Percentiles rank a stretch among this genome's conserved stretches.
Evolutionary conservation across 2,888 invertebrate genomes (phyloP).

Genomic region (Spodoptera littoralis): DNA sequence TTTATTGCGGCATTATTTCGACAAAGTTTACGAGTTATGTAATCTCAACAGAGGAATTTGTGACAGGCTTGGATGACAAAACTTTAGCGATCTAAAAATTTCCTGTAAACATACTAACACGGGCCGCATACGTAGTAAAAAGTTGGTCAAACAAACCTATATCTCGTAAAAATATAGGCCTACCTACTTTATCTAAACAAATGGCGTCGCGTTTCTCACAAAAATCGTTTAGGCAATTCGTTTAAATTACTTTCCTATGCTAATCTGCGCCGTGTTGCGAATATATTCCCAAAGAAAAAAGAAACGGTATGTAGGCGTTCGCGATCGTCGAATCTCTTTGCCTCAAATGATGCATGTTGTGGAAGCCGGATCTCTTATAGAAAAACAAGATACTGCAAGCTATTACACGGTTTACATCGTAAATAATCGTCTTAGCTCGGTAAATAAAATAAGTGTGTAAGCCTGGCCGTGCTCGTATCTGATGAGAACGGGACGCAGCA

Average conservation of each 20-base stretch:
- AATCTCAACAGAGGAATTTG: slow-evolving; percentile 68
- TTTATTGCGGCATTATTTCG: slow-evolving; percentile 71
- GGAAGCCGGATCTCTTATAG: slow-evolving; percentile 72
- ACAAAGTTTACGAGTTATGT: slow-evolving; percentile 68
- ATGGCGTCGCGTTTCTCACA: slow-evolving; percentile 76
- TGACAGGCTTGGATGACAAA: slow-evolving; percentile 63
- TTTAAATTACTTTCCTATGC: slow-evolving; percentile 86
- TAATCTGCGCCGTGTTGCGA: slow-evolving; percentile 81
- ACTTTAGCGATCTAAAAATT: slow-evolving; percentile 61
- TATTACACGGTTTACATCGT: slow-evolving; percentile 84
- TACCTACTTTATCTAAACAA: slow-evolving; percentile 74
- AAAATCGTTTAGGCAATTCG: slow-evolving; percentile 85
- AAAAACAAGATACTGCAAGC: slow-evolving; percentile 82
- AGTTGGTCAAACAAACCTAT: slow-evolving; percentile 62
- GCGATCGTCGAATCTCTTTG: slow-evolving; percentile 71
- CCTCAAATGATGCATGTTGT: slow-evolving; percentile 80
- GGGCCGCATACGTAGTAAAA: slow-evolving; percentile 54
- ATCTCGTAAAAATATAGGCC: slow-evolving; percentile 64
- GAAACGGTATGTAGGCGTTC: slow-evolving; percentile 68
- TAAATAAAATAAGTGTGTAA: slow-evolving; percentile 86
- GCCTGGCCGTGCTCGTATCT: slow-evolving; percentile 80
- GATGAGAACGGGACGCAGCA: slow-evolving; percentile 80
- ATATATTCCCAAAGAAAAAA: slow-evolving; percentile 76
- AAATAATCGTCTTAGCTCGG: slow-evolving; percentile 84
- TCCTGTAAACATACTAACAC: slow-evolving; percentile 60